Base-by-base conservation (phyloP, 2,797 vertebrate species). In the Enteromius paludinosus region DNA sequence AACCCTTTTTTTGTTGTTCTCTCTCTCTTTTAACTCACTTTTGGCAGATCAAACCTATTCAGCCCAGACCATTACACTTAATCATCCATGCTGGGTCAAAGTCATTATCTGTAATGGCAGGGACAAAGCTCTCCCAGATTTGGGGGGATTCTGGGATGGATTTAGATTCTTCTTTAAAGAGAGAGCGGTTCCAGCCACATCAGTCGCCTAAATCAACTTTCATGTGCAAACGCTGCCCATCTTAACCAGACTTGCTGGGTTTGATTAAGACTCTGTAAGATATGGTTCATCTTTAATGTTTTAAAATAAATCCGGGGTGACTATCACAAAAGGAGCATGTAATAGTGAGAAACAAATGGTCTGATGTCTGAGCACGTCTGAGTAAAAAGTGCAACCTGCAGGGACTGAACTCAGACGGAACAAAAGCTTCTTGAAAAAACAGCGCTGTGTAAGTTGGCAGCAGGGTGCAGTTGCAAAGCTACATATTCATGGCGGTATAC, bases 111-210 rank as follows among this genome's bases (percentile, higher is more conserved):
- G 86, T 89, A 88, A 92, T 91, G 92, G 88, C 86, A 88, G 90
- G 91, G 94, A 94, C 92, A 94, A 94, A 95, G 92, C 91, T 90
- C 30, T 65, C 65, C 87, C 90, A 90, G 92, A 93, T 94, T 91
- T 89, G 6, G 86, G 88, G 90, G 92, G 93, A 93, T 93, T 94
- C 89, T 92, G 91, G 84, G 86, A 86, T 85, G 92, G 92, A 92
- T 93, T 90, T 90, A 91, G 91, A 91, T 91, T 92, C 91, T 92
- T 78, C 82, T 86, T 82, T 75, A 66, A 82, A 82, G 80, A 82
- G 47, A 74, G 47, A 82, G 87, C 83, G 88, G 90, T 88, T 92
- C 87, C 86, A 90, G 91, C 90, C 90, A 88, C 92, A 92, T 90
- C 88, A 89, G 87, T 81, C 84, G 47, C 28, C 69, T 69, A 23